phyloP scores from a whole-genome alignment of 2,113 vertebrate genomes.

The Tragelaphus buxtoni region DNA sequence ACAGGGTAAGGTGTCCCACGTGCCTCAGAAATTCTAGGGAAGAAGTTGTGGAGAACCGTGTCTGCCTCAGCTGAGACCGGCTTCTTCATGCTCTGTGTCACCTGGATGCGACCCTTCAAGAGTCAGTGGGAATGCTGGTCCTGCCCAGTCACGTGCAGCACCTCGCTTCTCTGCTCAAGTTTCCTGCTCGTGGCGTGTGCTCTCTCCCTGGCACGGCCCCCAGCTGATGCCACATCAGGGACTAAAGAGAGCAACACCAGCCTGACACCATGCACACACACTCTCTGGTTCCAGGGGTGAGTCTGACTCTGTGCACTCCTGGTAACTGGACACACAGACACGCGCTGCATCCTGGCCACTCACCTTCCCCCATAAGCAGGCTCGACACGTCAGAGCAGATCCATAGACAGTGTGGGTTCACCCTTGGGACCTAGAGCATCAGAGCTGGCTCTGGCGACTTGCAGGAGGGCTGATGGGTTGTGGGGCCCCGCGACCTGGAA shows the following conservation, averaged over 20 bases:
- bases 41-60: neutral
- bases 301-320: neutral
- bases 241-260: neutral
- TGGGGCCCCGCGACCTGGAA: constrained; percentile 60
- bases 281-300: neutral
- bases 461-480: neutral
- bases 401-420: constrained; percentile 21
- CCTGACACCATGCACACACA: fast-evolving
- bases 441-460: fast-evolving
- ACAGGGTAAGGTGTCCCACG: too few relatives aligned
- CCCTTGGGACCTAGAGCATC: constrained; percentile 43
- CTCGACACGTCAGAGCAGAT: constrained; percentile 60
- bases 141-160: neutral
- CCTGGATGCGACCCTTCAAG: neutral
- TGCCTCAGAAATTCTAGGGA: neutral
- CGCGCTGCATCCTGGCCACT: neutral
- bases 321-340: neutral
- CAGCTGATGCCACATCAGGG: fast-evolving
- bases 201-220: neutral
- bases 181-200: neutral
- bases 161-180: neutral
- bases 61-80: neutral
- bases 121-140: neutral
- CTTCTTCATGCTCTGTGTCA: neutral
- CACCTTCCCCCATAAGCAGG: constrained; percentile 79